Evolutionary conservation across 2,113 vertebrate genomes (phyloP).

Genomic region (Shinisaurus crocodilurus): DNA sequence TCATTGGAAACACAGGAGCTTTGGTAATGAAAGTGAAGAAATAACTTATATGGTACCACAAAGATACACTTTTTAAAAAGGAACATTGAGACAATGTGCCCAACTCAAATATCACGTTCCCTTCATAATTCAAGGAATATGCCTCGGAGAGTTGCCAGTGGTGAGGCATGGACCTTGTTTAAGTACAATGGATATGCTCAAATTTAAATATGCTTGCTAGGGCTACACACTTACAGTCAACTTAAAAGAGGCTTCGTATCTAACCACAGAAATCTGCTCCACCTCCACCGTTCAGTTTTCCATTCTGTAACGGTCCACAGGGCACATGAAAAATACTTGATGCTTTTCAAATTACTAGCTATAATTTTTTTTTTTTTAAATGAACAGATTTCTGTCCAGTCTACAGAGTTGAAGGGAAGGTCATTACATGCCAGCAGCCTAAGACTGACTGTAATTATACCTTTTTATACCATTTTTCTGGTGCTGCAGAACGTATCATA

Average conservation of each 20-base stretch:
- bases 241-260: conserved; percentile 34
- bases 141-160: conserved; percentile 18
- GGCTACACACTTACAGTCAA: conserved; percentile 1
- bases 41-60: neutral
- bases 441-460: conserved; percentile 73
- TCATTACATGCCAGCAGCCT: conserved; percentile 72
- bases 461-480: conserved; percentile 71
- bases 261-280: conserved; percentile 44
- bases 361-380: neutral
- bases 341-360: conserved; percentile 17
- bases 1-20: conserved; percentile 12
- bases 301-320: neutral
- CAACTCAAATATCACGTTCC: neutral
- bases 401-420: conserved; percentile 71
- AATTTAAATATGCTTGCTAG: conserved; percentile 22
- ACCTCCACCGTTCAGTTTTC: conserved; percentile 35
- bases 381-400: conserved; percentile 37
- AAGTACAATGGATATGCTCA: conserved; percentile 26
- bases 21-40: neutral
- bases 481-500: conserved; percentile 60
- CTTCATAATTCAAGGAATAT: conserved; percentile 38
- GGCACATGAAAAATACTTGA: conserved; percentile 42
- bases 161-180: conserved; percentile 27
- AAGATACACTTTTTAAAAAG: neutral
- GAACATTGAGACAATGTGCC: conserved; percentile 6